Evolutionary conservation across 2,888 invertebrate genomes (phyloP), one percentile per base, ranked within the genome.

Genomic region (Clunio marinus): DNA sequence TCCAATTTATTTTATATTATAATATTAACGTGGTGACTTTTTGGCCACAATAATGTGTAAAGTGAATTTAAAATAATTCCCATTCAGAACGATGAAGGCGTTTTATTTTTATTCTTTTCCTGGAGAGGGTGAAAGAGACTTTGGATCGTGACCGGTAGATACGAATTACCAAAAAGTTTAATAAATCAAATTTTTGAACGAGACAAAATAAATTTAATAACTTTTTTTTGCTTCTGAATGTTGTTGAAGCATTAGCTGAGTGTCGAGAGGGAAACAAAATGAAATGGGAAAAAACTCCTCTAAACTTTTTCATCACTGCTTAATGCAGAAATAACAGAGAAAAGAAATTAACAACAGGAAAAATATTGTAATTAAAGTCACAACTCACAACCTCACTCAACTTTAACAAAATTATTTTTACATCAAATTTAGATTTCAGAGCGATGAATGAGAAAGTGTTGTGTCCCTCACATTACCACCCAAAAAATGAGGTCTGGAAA

Each of bases 31-130:
- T 51, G 51, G 51, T 51, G 3, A n/a, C 41, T 10, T 51, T 51
- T 22, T 51, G 51, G n/a, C 51, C 51, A 51, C 51, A 17, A 22
- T 8, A 51, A 51, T 51, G 51, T 51, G 51, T 22, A 51, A 51
- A 51, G 51, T 51, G 51, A 51, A 51, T 51, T 51, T 22, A 51
- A 51, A 51, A 51, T 41, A 51, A 51, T 51, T 22, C 51, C n/a
- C 22, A n/a, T n/a, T n/a, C 51, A 22, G 51, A 51, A 51, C 7
- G 15, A 41, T 41, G 41, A 41, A 41, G 10, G 41, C 41, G 41
- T 8, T n/a, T n/a, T n/a, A n/a, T n/a, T n/a, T n/a, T n/a, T n/a
- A n/a, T n/a, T n/a, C n/a, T n/a, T n/a, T n/a, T 13, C n/a, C 15
- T 20, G 15, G 51, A 22, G 51, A 20, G 57, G 27, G 22, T 25